Evolutionary conservation across 92 coral and sea anemone genomes (phyloP).

Genomic region (Umimayanthus chanpuru): DNA sequence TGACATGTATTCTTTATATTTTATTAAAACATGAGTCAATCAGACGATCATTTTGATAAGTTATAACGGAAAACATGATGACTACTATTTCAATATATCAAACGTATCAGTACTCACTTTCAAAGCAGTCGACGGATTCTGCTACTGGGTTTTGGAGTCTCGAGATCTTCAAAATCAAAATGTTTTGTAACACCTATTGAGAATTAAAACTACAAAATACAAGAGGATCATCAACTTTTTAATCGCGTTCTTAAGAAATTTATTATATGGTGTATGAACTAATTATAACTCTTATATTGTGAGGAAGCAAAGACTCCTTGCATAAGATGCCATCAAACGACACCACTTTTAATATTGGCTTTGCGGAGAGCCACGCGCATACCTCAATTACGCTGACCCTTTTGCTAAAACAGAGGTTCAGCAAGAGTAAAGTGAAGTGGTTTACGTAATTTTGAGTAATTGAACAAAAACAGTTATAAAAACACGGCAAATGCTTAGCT

Average conservation of each 20-base stretch:
- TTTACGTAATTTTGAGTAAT: too few relatives aligned
- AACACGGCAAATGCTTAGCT: too few relatives aligned
- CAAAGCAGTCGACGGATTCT: not conserved
- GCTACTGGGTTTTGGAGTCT: not conserved
- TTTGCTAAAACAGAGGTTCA: too few relatives aligned
- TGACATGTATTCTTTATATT: too few relatives aligned
- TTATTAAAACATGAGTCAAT: too few relatives aligned
- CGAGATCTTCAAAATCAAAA: not conserved
- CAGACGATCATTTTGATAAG: too few relatives aligned
- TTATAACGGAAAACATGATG: not conserved
- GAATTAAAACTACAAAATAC: not conserved
- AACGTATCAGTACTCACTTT: not conserved
- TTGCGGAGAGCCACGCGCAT: too few relatives aligned
- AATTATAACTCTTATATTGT: constrained; percentile 4
- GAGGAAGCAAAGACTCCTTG: not conserved
- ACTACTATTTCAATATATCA: not conserved
- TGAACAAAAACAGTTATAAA: too few relatives aligned
- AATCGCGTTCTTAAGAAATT: not conserved
- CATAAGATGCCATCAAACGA: too few relatives aligned
- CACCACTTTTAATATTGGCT: too few relatives aligned
- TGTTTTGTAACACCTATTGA: not conserved
- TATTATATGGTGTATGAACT: not conserved
- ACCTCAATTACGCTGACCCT: too few relatives aligned
- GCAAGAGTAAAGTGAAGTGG: too few relatives aligned
- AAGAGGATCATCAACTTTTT: not conserved